A percentile compares a stretch with the other conserved stretches of the same genome.
Conservation (phyloP, 2,888 invertebrate species). For the Coecobrya sp. region DNA sequence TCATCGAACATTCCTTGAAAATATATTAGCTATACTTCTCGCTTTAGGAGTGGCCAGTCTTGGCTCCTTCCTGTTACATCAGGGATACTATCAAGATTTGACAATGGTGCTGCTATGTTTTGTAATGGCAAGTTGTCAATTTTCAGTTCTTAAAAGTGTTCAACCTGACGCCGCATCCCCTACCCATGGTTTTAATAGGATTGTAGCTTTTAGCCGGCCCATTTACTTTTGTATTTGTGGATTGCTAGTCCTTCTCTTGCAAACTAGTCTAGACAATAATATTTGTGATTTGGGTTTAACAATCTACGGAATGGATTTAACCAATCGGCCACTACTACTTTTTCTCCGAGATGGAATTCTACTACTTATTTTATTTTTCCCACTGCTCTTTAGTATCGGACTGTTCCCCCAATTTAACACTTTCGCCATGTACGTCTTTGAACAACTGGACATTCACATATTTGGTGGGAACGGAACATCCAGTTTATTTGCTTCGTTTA, state of each 20-base stretch:
- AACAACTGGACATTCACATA: constrained; percentile 96
- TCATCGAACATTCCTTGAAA: constrained; percentile 94
- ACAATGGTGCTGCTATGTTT: constrained; percentile 98
- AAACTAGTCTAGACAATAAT: constrained; percentile 87
- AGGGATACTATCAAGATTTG: constrained; percentile 96
- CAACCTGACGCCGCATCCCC: constrained; percentile 99
- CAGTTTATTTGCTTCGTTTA: constrained; percentile 94
- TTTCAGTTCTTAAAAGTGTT: constrained; percentile 93
- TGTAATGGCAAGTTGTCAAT: constrained; percentile 99
- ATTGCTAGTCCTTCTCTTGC: constrained; percentile 88
- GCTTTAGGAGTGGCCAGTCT: constrained; percentile 95
- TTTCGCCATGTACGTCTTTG: constrained; percentile 97
- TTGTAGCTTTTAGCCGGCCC: constrained; percentile 97
- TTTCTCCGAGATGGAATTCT: constrained; percentile 92
- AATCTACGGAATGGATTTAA: constrained; percentile 88
- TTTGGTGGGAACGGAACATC: constrained; percentile 97
- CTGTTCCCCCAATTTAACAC: constrained; percentile 99
- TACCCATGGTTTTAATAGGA: constrained; percentile 98
- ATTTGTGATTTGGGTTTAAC: constrained; percentile 88
- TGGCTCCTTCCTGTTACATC: constrained; percentile 94
- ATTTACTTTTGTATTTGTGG: constrained; percentile 97
- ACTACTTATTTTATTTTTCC: constrained; percentile 95
- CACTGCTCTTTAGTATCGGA: constrained; percentile 97
- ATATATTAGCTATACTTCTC: constrained; percentile 93
- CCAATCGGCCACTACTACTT: constrained; percentile 90